Evolutionary conservation across 1,140 invertebrate genomes (phyloP), one percentile per base, ranked within the genome.

Genomic region (Chironomus tepperi): DNA sequence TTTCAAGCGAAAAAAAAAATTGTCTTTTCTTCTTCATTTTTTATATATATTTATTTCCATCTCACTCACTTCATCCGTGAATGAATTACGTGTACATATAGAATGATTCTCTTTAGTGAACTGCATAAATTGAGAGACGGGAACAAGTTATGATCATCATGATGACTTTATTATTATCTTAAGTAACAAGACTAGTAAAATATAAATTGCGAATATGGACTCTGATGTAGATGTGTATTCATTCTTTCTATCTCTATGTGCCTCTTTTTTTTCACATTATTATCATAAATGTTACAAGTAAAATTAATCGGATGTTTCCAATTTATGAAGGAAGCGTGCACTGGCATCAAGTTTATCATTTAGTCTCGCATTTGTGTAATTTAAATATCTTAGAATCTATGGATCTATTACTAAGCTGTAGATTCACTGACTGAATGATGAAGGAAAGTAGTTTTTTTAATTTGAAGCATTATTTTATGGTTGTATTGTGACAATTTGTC

Each of bases 231-330:
- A 57, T 15, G 47, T 57, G n/a, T n/a, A 57, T n/a, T 57, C 47
- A n/a, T n/a, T 57, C 43, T 57, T n/a, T 57, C 47, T 57, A 57
- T 57, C 43, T 57, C 12, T 57, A 57, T 57, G 47, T 57, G 47
- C 47, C 24, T 57, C 47, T 57, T 57, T 47, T n/a, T n/a, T 57
- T 57, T 34, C 24, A 34, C 12, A n/a, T 57, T 57, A 57, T 57
- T 57, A 57, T 57, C 12, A 15, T 47, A 47, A 47, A 15, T 57
- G 47, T 57, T 57, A 57, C 47, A 57, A 57, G 47, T 57, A 57
- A 57, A 57, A 57, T 57, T 57, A 57, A 57, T 57, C 47, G 47
- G 47, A 57, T 57, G 47, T 57, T 57, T 57, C 43, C 47, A 57
- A 57, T 57, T 57, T 57, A 57, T 57, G 47, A 57, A 57, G 47